phyloP scores from a whole-genome alignment of 2,113 vertebrate genomes.

The Eretmochelys imbricata region DNA sequence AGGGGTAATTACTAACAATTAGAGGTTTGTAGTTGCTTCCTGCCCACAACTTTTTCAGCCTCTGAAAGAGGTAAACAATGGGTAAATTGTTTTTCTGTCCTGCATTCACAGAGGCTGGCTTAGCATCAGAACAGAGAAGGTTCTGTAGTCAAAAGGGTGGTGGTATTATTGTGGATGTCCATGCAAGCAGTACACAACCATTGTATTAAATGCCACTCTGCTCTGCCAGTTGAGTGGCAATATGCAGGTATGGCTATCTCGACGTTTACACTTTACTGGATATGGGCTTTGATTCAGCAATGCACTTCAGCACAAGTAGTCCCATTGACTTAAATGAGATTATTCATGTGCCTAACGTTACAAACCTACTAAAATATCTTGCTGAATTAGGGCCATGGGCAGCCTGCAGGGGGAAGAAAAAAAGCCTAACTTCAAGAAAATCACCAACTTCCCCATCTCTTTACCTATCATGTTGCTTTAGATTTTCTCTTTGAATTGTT shows the following conservation, averaged over 20 bases:
- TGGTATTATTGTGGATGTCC: neutral
- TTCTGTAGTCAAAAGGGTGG: neutral
- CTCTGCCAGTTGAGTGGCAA: neutral
- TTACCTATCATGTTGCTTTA: neutral
- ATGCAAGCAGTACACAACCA: neutral
- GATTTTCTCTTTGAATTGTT: neutral
- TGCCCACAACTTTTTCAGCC: neutral
- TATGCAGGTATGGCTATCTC: neutral
- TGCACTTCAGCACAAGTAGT: neutral
- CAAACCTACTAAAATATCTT: neutral
- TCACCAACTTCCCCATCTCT: neutral
- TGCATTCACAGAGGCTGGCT: neutral
- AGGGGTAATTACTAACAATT: neutral
- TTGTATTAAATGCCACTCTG: neutral
- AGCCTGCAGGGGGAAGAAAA: neutral
- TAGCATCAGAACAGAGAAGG: accelerated
- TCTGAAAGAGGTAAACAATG: neutral
- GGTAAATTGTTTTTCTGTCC: neutral
- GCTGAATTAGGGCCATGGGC: neutral
- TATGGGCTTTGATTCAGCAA: neutral
- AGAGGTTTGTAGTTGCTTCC: neutral
- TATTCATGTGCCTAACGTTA: neutral
- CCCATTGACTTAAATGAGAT: neutral
- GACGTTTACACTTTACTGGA: neutral
- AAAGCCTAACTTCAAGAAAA: neutral